Evolutionary conservation across 2,113 vertebrate species (phyloP).

Genomic region (Eolophus roseicapilla): DNA sequence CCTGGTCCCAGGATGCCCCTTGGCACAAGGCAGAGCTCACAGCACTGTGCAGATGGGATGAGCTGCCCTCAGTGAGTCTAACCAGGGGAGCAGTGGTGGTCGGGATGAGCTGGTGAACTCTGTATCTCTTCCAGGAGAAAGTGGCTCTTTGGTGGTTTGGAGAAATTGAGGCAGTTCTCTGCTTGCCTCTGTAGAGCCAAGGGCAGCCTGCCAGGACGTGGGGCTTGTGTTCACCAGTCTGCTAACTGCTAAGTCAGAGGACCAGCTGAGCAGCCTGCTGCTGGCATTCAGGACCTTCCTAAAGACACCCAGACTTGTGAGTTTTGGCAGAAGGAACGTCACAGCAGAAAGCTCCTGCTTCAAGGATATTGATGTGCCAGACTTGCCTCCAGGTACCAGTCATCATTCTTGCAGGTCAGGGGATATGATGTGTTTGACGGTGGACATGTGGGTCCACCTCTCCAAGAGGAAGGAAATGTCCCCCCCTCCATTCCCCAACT

Average conservation of each 20-base stretch:
- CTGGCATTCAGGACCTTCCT: not conserved
- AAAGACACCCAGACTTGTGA: not conserved
- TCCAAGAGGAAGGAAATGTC: not conserved
- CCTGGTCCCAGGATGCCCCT: not conserved
- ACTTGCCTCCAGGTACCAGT: not conserved
- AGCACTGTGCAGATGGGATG: not conserved
- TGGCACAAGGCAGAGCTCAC: not conserved
- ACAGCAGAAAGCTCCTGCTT: not conserved
- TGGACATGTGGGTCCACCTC: not conserved
- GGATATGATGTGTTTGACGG: not conserved
- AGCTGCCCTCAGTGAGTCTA: not conserved
- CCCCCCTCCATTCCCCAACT: not conserved
- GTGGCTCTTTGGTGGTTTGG: not conserved
- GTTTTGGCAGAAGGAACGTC: not conserved
- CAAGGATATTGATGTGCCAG: not conserved
- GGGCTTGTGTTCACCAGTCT: not conserved
- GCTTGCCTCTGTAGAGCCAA: not conserved
- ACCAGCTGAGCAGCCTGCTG: not conserved
- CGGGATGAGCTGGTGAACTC: not conserved
- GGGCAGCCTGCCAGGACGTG: not conserved
- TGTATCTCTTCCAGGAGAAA: not conserved
- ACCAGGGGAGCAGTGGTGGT: not conserved
- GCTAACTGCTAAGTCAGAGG: slow-evolving; percentile 2
- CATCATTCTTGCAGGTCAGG: not conserved
- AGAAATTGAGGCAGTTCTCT: not conserved